Evolutionary conservation across 2,888 invertebrate species (phyloP).

Genomic region (Apamea anceps): DNA sequence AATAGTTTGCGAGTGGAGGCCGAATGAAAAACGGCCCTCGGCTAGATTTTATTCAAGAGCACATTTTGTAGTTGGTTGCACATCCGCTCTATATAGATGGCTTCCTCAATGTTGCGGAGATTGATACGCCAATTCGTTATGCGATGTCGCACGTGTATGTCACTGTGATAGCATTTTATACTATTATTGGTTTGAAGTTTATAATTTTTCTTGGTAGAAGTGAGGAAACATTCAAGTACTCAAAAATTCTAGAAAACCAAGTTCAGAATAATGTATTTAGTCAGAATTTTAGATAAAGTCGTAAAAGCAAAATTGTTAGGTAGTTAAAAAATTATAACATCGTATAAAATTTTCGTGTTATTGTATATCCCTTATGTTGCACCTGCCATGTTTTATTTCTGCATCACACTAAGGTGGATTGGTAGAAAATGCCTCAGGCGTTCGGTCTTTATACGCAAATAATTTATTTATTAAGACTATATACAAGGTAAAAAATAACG

Average conservation of each 20-base stretch:
- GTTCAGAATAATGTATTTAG: not conserved
- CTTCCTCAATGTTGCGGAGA: constrained; percentile 38
- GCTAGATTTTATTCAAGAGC: constrained; percentile 39
- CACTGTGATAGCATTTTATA: not conserved
- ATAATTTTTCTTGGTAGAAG: not conserved
- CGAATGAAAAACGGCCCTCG: constrained; percentile 26
- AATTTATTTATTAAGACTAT: too few species aligned
- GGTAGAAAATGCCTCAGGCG: not conserved
- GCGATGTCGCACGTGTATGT: constrained; percentile 9
- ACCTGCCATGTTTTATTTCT: too few species aligned
- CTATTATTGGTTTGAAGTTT: not conserved
- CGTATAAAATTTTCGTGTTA: too few species aligned
- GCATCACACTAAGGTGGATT: not conserved
- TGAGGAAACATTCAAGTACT: not conserved
- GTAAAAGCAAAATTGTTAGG: not conserved
- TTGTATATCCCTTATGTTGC: too few species aligned
- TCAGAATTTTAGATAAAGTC: not conserved
- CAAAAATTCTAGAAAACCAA: too few species aligned
- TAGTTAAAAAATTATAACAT: not conserved
- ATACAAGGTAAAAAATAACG: too few species aligned
- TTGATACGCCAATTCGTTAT: constrained; percentile 28
- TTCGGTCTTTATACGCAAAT: too few species aligned
- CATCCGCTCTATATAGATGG: constrained; percentile 27
- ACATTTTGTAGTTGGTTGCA: constrained; percentile 19
- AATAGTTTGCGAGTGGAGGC: constrained; percentile 29